These are phyloP conservation scores for Passer montanus DNA, from an alignment of 2,113 vertebrate species.

Conservation along the genomic window DNA sequence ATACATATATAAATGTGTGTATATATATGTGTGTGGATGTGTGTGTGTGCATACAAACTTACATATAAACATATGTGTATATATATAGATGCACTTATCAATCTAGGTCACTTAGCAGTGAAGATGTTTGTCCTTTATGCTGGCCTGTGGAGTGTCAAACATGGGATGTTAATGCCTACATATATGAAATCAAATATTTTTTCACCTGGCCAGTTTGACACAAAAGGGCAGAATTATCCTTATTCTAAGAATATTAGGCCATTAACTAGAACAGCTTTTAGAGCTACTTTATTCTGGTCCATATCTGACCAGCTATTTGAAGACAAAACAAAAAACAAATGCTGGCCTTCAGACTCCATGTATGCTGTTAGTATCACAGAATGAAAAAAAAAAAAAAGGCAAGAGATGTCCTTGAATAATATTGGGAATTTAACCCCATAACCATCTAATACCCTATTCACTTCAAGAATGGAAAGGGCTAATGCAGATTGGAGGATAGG, in stretches of 20 bases:
- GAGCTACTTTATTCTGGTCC: background rate
- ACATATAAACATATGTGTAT: no score
- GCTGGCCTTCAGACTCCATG: background rate
- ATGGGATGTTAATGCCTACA: background rate
- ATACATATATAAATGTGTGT: accelerated
- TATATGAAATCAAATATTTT: background rate
- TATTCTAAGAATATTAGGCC: background rate
- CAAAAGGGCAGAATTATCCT: background rate
- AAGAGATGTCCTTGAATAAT: background rate
- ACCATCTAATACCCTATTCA: background rate
- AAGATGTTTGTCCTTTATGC: background rate
- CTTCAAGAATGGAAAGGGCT: background rate
- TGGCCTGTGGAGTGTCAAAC: background rate
- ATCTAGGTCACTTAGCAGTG: background rate
- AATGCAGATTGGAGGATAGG: background rate
- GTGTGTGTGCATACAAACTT: background rate
- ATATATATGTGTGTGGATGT: background rate
- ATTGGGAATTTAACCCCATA: background rate
- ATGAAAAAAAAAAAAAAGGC: background rate
- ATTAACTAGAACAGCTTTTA: background rate
- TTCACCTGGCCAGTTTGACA: background rate
- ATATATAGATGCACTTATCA: background rate
- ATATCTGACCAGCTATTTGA: background rate
- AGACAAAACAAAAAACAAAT: background rate
- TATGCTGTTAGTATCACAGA: accelerated